A percentile compares a stretch with the other conserved stretches of the same genome.
These are phyloP conservation scores for Thunnus albacares DNA, from an alignment of 2,797 vertebrate genomes.

Conservation along the genomic window DNA sequence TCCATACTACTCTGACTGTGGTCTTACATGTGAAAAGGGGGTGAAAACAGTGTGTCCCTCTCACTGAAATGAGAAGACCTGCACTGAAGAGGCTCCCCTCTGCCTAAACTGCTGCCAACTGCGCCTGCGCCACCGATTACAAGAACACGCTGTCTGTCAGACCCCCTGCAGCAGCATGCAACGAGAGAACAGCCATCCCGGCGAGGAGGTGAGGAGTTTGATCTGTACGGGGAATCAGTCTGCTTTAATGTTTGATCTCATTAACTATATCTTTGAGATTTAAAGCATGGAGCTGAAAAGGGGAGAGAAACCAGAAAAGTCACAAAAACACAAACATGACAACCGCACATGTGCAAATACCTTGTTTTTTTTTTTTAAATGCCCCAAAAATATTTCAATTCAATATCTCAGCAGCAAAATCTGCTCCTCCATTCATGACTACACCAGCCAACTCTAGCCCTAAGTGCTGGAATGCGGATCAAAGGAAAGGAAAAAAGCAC, in stretches of 20 bases:
- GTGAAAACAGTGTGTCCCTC: conserved; percentile 59
- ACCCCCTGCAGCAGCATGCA: conserved; percentile 65
- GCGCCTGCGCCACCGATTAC: conserved; percentile 67
- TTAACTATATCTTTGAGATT: neutral
- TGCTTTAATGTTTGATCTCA: conserved; percentile 28
- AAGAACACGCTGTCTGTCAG: conserved; percentile 64
- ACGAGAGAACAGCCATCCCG: conserved; percentile 55
- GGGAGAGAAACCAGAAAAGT: neutral
- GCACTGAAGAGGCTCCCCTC: conserved; percentile 49
- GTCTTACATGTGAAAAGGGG: conserved; percentile 40
- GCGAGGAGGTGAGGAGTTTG: conserved; percentile 52
- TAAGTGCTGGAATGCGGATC: conserved; percentile 85
- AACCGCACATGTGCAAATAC: neutral
- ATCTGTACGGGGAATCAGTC: conserved; percentile 38
- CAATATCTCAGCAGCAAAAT: conserved; percentile 48
- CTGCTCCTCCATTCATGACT: conserved; percentile 81
- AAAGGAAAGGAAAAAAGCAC: conserved; percentile 79
- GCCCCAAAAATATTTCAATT: conserved; percentile 11
- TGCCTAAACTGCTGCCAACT: conserved; percentile 38
- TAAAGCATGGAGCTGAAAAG: neutral
- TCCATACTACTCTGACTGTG: neutral
- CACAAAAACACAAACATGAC: neutral
- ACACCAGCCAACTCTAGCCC: conserved; percentile 66
- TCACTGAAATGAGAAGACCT: conserved; percentile 53
- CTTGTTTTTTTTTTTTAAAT: neutral